These are phyloP conservation scores for Pseudococcus viburni DNA, from an alignment of 2,888 invertebrate genomes.

Conservation along the genomic window DNA sequence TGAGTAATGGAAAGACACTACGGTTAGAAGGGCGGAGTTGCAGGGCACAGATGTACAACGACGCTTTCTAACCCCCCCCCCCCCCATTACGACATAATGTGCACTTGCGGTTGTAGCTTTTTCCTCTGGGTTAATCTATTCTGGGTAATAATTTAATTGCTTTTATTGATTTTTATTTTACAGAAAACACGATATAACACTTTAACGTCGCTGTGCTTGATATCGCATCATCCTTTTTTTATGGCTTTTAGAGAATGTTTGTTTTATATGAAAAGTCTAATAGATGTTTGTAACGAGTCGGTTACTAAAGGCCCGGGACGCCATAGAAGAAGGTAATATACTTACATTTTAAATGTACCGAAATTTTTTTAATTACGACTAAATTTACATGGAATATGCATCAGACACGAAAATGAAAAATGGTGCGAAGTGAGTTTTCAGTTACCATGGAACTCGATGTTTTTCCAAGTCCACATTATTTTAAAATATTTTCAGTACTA, in stretches of 20 bases:
- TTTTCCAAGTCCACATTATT: too few relatives aligned
- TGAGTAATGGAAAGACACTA: not conserved
- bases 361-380: too few relatives aligned
- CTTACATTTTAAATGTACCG: not conserved
- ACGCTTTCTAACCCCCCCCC: not conserved
- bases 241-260: conserved; percentile 98
- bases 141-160: conserved; percentile 25
- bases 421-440: too few relatives aligned
- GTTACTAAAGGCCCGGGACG: conserved; percentile 60
- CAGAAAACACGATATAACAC: conserved; percentile 71
- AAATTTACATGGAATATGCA: too few relatives aligned
- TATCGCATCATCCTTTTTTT: conserved; percentile 99
- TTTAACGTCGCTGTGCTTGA: conserved; percentile 94
- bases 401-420: too few relatives aligned
- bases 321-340: conserved; percentile 72
- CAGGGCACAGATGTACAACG: not conserved
- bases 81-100: not conserved
- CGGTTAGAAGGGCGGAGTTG: not conserved
- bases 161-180: conserved; percentile 52
- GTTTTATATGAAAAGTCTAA: conserved; percentile 93
- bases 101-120: not conserved
- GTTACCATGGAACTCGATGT: too few relatives aligned
- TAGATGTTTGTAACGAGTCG: conserved; percentile 95
- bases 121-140: not conserved
- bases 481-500: too few relatives aligned